Percentiles rank a stretch among this genome's conserved stretches.
Conservation (phyloP, 2,113 vertebrate genomes). For the Pheucticus melanocephalus region DNA sequence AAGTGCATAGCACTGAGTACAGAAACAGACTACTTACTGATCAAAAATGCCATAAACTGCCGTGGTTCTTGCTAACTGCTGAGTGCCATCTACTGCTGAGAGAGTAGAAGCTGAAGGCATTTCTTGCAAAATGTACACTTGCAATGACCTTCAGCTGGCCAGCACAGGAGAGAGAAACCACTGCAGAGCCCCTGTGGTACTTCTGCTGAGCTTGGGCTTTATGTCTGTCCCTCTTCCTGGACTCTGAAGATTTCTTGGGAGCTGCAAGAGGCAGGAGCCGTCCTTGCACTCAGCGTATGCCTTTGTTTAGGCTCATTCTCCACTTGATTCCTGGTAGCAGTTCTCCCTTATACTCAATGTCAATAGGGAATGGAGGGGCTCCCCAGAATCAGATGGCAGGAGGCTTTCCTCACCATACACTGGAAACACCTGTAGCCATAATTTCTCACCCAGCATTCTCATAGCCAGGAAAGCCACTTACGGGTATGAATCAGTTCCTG, state of each 20-base stretch:
- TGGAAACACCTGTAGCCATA: background rate
- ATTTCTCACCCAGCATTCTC: background rate
- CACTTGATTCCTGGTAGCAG: accelerated
- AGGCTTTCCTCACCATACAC: background rate
- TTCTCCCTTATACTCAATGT: background rate
- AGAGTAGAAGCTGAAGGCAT: background rate
- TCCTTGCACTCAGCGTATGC: background rate
- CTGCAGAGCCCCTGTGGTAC: background rate
- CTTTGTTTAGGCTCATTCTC: background rate
- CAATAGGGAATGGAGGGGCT: background rate
- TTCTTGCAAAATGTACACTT: background rate
- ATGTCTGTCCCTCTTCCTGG: background rate
- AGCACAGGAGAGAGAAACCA: background rate
- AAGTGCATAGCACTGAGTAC: background rate
- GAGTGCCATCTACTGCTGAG: slow-evolving; percentile 63
- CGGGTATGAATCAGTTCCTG: background rate
- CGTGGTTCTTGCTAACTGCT: background rate
- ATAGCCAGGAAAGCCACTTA: background rate
- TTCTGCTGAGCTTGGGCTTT: background rate
- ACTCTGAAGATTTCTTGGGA: background rate
- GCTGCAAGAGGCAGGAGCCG: background rate
- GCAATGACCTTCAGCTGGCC: background rate
- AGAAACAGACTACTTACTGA: background rate
- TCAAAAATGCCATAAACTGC: background rate
- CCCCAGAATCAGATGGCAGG: background rate